These are phyloP conservation scores for Aix galericulata DNA, from an alignment of 2,113 vertebrate species.

Conservation along the genomic window DNA sequence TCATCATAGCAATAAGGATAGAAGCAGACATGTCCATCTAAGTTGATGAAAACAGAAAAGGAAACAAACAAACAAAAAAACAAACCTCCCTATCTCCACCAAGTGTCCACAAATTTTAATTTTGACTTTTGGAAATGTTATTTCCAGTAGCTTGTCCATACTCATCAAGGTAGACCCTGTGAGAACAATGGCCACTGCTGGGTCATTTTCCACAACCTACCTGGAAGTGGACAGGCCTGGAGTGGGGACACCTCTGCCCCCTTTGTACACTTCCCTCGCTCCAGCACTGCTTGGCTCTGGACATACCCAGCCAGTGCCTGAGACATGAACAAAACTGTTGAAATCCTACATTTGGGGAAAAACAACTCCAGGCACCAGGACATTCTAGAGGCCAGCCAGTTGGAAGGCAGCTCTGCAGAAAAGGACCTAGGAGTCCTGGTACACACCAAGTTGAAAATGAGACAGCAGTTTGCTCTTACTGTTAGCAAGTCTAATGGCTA, in stretches of 20 bases:
- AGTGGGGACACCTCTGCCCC: rapidly evolving
- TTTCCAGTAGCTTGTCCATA: not conserved
- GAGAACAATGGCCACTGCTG: not conserved
- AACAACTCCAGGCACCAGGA: not conserved
- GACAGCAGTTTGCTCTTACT: not conserved
- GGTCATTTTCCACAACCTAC: not conserved
- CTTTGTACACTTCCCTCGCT: not conserved
- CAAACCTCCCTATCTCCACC: not conserved
- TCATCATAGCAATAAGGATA: not conserved
- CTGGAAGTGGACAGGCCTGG: not conserved
- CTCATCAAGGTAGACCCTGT: not conserved
- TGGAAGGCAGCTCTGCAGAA: not conserved
- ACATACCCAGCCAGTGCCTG: not conserved
- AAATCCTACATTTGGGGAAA: not conserved
- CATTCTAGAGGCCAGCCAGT: not conserved
- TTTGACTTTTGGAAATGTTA: not conserved
- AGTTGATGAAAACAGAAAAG: not conserved
- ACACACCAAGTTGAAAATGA: not conserved
- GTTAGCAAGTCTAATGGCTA: not conserved
- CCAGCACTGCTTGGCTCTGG: rapidly evolving
- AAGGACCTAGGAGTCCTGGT: not conserved
- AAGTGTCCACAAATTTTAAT: not conserved
- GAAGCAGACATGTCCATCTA: not conserved
- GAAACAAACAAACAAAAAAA: not conserved
- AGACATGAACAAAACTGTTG: not conserved